Base-by-base conservation (phyloP, 2,113 vertebrate species). In the Fulica atra region DNA sequence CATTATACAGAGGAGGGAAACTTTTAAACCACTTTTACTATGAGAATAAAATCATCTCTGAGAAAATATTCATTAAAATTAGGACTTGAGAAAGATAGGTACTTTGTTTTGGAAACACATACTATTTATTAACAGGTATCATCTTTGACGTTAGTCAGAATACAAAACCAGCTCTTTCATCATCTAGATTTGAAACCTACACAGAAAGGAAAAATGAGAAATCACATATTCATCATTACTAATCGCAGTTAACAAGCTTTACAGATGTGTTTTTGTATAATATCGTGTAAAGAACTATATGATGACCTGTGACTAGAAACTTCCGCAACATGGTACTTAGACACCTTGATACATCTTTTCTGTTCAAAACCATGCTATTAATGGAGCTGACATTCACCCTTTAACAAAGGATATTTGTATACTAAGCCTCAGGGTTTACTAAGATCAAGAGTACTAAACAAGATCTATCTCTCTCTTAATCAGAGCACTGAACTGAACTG, bases 361-460 rank as follows among this genome's bases (percentile, higher is more conserved):
- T 91, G 64, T 95, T 96, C 81, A 94, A 94, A 97, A 91, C 59
- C 10, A 51, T 73, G 92, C 66, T 94, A 74, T 63, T 97, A 96
- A 95, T 77, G 56, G 89, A 94, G 29, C 33, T 97, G 91, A 95
- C 54, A 88, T 92, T 96, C 93, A 95, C 56, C 63, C 60, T 68
- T 88, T 65, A 95, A 97, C 92, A 97, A 97, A 97, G n/a, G 26
- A 53, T 73, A 96, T 90, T 81, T 92, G 79, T 96, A 84, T 65
- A 65, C 29, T 66, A 91, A 97, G 88, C 76, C 80, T 93, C 78
- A 33, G 73, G 91, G 78, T 96, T 94, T 95, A 93, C 36, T 70
- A 83, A 84, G 89, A 96, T 90, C 57, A 94, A 92, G 81, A 96
- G 94, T 19, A 91, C 50, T 68, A 89, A 96, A 89, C 56, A 89